Percentiles rank a stretch among this genome's conserved stretches.
Evolutionary conservation across 2,797 vertebrate species (phyloP).

Genomic region (Malacoraja senta): DNA sequence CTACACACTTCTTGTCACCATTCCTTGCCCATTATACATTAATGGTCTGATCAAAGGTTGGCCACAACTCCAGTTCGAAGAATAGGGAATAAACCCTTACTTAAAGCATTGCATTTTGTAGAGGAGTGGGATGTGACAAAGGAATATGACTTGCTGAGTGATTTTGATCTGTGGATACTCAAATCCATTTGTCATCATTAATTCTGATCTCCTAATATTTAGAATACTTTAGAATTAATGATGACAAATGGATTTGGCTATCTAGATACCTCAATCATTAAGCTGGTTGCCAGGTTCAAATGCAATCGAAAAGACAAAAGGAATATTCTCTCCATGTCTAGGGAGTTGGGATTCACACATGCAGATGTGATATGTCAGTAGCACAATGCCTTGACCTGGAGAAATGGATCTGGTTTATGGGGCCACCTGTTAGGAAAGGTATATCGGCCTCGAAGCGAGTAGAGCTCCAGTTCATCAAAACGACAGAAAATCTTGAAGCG

Average conservation of each 20-base stretch:
- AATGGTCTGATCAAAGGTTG: neutral
- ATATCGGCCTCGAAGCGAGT: neutral
- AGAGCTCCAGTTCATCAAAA: neutral
- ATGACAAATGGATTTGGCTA: neutral
- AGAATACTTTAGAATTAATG: neutral
- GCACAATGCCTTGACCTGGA: neutral
- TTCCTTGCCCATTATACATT: neutral
- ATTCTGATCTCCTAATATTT: too few relatives aligned
- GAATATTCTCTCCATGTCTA: neutral
- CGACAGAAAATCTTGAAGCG: neutral
- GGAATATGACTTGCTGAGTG: neutral
- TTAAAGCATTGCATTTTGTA: neutral
- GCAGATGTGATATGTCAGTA: neutral
- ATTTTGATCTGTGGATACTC: too few relatives aligned
- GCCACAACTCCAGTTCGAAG: neutral
- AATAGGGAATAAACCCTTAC: neutral
- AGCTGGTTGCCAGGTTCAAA: neutral
- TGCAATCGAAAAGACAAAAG: neutral
- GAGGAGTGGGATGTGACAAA: neutral
- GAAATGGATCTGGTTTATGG: neutral
- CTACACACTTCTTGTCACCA: too few relatives aligned
- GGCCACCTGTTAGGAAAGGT: neutral
- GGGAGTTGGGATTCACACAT: neutral
- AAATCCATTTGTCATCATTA: neutral
- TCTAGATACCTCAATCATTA: neutral